A percentile compares a stretch with the other conserved stretches of the same genome.
Evolutionary conservation across 2,888 invertebrate genomes (phyloP).

Genomic region (Orthonychiurus folsomi): DNA sequence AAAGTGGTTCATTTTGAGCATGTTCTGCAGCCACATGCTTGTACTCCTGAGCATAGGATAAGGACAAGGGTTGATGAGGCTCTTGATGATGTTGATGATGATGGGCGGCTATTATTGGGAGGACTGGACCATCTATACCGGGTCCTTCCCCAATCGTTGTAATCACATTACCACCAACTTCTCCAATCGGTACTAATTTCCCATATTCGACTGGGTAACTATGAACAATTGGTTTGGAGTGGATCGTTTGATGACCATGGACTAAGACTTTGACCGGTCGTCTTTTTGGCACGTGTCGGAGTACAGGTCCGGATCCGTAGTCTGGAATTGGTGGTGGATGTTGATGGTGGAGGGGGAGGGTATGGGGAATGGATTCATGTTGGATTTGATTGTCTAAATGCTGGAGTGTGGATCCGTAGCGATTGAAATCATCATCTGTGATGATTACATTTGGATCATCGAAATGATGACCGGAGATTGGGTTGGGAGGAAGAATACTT

Average conservation of each 20-base stretch:
- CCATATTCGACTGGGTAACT: slow-evolving; percentile 3
- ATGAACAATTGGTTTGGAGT: slow-evolving; percentile 6
- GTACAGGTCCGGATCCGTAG: background rate
- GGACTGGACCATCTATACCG: background rate
- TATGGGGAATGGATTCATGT: background rate
- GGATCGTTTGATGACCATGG: background rate
- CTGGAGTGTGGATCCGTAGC: slow-evolving; percentile 13
- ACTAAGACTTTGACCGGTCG: background rate
- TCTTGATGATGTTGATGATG: background rate
- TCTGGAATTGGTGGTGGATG: background rate
- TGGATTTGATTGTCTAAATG: slow-evolving; percentile 7
- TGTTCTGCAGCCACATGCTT: slow-evolving; percentile 7
- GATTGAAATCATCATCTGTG: slow-evolving; percentile 13
- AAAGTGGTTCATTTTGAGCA: background rate
- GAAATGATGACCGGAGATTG: slow-evolving; percentile 14
- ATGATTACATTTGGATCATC: slow-evolving; percentile 12
- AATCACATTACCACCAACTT: background rate
- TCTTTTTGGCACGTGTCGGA: background rate
- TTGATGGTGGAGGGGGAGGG: background rate
- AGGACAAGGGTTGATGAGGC: background rate
- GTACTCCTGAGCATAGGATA: slow-evolving; percentile 6
- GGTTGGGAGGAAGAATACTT: slow-evolving; percentile 21
- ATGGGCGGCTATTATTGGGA: slow-evolving; percentile 5
- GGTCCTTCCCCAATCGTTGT: background rate
- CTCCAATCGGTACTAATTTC: background rate